Evolutionary conservation across 2,888 invertebrate genomes (phyloP), one percentile per base, ranked within the genome.

Genomic region (Brassicogethes aeneus): DNA sequence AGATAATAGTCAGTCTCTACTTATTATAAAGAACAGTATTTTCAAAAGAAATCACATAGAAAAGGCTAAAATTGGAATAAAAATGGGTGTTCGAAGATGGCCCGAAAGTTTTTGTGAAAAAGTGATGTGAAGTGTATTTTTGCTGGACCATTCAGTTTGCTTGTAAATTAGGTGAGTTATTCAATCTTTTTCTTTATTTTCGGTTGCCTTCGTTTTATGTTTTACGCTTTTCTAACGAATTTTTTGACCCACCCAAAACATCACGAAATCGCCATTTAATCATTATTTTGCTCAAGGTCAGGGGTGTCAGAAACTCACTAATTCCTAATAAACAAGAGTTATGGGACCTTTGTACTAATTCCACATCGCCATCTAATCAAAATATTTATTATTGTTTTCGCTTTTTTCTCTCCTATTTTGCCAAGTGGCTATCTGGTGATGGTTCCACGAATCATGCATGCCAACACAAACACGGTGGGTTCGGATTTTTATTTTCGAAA

Each of bases 231-330:
- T 44, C 42, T 43, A 47, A 50, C 44, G 43, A 45, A 42, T 38
- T 47, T 48, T 50, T 47, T 43, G 61, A 59, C 60, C 62, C 62
- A 60, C 64, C 61, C 62, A 54, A 55, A 53, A 52, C 47, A 46
- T 43, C 40, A 44, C 45, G 43, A 45, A 47, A 44, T 48, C 55
- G 52, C 56, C 58, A 57, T 60, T 50, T 49, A 52, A 55, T 50
- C 52, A 47, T 51, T 44, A 37, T 45, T 54, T 53, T 48, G 42
- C 44, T 61, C 63, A 65, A 65, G 64, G 65, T 64, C 65, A 60
- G 53, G 47, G 51, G 59, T 51, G 62, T 64, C 64, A 64, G 51
- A 39, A 3, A 10, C 23, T 23, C 23, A 7, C 23, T 23, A 23
- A 7, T 23, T 23, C 23, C 5, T 23, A 10, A 23, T 23, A 7